These are phyloP conservation scores for Limanda limanda DNA, from an alignment of 2,113 vertebrate species.

Conservation along the genomic window DNA sequence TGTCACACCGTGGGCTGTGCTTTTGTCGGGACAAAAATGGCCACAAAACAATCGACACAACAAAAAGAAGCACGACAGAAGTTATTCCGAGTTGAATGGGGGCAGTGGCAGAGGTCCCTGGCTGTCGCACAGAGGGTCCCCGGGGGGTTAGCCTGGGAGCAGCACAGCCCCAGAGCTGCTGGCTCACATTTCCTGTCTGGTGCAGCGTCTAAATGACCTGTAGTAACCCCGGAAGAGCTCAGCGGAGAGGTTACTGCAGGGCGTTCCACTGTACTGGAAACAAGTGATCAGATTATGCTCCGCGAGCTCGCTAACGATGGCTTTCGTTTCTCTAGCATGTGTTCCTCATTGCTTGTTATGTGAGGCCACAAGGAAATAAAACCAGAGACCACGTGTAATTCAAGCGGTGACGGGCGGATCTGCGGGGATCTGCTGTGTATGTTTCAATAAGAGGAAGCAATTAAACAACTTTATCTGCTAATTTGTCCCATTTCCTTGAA, in stretches of 20 bases:
- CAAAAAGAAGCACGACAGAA: slow-evolving; percentile 58
- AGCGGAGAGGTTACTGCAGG: slow-evolving; percentile 89
- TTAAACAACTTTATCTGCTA: background rate
- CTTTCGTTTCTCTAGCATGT: background rate
- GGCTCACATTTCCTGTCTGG: slow-evolving; percentile 82
- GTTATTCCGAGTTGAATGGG: slow-evolving; percentile 63
- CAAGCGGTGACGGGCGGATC: background rate
- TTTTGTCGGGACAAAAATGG: slow-evolving; percentile 55
- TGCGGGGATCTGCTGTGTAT: background rate
- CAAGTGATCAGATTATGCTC: slow-evolving; percentile 35
- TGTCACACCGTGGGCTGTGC: slow-evolving; percentile 2
- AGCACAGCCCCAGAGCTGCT: slow-evolving; percentile 42
- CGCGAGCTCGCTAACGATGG: background rate
- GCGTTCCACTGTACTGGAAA: slow-evolving; percentile 62
- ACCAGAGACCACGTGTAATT: background rate
- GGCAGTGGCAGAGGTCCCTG: slow-evolving; percentile 55
- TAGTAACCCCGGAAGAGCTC: slow-evolving; percentile 85
- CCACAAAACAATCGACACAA: slow-evolving; percentile 47
- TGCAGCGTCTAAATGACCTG: slow-evolving; percentile 82
- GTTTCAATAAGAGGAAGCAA: background rate
- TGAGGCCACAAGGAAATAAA: background rate
- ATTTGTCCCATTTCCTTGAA: background rate
- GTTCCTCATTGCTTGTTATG: background rate
- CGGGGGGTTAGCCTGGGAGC: slow-evolving; percentile 42
- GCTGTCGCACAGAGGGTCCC: slow-evolving; percentile 50